Evolutionary conservation across 1,140 invertebrate genomes (phyloP).

Genomic region (Galendromus occidentalis): DNA sequence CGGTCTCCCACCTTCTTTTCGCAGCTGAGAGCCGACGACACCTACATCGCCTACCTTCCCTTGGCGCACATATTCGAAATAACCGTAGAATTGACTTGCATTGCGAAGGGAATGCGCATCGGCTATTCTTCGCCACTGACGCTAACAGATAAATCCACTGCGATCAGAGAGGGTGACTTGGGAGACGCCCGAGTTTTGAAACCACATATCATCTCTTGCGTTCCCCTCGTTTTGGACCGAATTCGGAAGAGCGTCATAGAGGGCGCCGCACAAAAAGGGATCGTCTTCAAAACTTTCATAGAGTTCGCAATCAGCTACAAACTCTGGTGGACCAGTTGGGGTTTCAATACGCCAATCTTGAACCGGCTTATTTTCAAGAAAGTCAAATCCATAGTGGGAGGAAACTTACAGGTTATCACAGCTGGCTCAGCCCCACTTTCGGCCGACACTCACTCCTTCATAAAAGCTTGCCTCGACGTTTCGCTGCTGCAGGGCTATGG

Average conservation of each 20-base stretch:
- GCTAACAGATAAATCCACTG: conserved; percentile 23
- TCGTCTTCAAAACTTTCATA: conserved; percentile 26
- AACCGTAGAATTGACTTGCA: conserved; percentile 33
- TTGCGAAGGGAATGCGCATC: conserved; percentile 21
- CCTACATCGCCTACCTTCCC: conserved; percentile 84
- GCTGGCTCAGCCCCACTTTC: conserved; percentile 80
- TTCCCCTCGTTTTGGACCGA: conserved; percentile 27
- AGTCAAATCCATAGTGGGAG: neutral
- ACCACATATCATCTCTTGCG: conserved; percentile 23
- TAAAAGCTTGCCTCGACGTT: conserved; percentile 74
- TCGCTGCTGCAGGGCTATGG: conserved; percentile 84
- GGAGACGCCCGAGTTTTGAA: conserved; percentile 24
- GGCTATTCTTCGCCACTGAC: conserved; percentile 24
- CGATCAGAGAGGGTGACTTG: conserved; percentile 21
- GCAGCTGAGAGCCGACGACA: conserved; percentile 38
- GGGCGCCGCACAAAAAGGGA: conserved; percentile 20
- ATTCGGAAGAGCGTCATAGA: neutral
- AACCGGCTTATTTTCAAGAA: conserved; percentile 15
- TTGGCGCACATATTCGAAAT: conserved; percentile 93
- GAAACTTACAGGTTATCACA: conserved; percentile 45
- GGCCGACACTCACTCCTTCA: conserved; percentile 79
- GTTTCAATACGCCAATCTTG: conserved; percentile 18
- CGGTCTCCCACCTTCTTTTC: conserved; percentile 14
- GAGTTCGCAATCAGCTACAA: conserved; percentile 29
- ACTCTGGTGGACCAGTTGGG: conserved; percentile 19